Evolutionary conservation across 2,113 vertebrate genomes (phyloP), one percentile per base, ranked within the genome.

Genomic region (human): DNA sequence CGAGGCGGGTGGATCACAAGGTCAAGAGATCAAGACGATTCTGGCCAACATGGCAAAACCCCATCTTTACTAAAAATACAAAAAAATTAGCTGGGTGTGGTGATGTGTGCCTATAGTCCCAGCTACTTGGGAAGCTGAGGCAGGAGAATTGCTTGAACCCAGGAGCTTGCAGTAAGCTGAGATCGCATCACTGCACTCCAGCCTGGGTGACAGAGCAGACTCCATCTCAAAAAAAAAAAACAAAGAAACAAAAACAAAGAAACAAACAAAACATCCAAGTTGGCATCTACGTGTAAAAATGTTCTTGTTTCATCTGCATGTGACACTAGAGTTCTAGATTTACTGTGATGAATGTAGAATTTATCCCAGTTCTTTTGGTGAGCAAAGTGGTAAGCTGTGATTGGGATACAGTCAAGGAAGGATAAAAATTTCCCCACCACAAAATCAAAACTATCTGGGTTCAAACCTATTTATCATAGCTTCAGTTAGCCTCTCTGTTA

Each of bases 381-480:
- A 90, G 38, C 38, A 84, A 64, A 64, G 27, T 30, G 27, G 76
- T 45, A 81, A 78, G 16, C 89, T 66, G 17, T 89, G 64, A 48
- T 3, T 85, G 59, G 48, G 68, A 85, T n/a, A 82, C 3, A 48
- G 78, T 80, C 27, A 94, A 68, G 43, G 25, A 88, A 79, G 68
- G 48, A 27, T 48, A 70, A 78, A 93, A 40, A 72, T 27, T 88
- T 40, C 75, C 40, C 64, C 72, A 88, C 5, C 32, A 96, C 73
- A 97, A 91, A 93, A 85, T 85, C 30, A 79, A 89, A 91, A 81
- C 61, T 38, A 85, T 78, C n/a, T 89, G 76, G n/a, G 57, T 20
- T 7, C 76, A 81, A 45, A 5, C 11, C 50, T 94, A 11, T 90
- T 80, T 94, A 59, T 14, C 23, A 91, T 64, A 90, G 23, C n/a